phyloP scores from a whole-genome alignment of 2,113 vertebrate genomes.

The Pristiophorus japonicus region DNA sequence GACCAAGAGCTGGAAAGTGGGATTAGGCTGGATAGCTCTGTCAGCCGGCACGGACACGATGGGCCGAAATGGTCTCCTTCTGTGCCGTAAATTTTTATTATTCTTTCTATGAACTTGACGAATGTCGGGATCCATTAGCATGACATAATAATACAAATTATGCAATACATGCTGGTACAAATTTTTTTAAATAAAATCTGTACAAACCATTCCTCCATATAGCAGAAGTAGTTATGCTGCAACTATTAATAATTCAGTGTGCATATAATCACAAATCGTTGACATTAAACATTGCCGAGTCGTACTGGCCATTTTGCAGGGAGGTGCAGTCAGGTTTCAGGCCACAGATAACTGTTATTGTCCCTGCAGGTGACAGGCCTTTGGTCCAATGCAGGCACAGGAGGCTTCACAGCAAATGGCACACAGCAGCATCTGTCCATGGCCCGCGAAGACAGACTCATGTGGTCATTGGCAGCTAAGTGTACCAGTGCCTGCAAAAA shows the following conservation, averaged over 20 bases:
- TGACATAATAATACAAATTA: background rate
- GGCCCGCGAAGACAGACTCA: too few species aligned
- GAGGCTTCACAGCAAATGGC: background rate
- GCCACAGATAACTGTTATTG: background rate
- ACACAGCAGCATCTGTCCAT: too few species aligned
- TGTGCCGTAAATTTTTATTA: too few species aligned
- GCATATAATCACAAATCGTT: background rate
- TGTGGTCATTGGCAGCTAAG: background rate
- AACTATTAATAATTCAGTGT: background rate
- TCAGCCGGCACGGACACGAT: too few species aligned
- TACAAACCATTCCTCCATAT: too few species aligned
- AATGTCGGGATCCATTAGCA: background rate
- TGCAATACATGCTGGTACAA: background rate
- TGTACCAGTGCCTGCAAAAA: background rate
- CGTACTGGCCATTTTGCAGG: background rate
- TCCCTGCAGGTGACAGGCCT: background rate
- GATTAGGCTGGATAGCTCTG: too few species aligned
- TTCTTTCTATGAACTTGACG: background rate
- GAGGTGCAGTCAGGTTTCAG: background rate
- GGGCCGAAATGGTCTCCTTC: too few species aligned
- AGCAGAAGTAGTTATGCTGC: background rate
- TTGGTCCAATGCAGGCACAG: background rate
- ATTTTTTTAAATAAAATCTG: background rate
- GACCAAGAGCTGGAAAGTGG: too few species aligned
- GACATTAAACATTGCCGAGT: background rate